Conservation (phyloP, 2,797 vertebrate species). For the Periophthalmus magnuspinnatus region DNA sequence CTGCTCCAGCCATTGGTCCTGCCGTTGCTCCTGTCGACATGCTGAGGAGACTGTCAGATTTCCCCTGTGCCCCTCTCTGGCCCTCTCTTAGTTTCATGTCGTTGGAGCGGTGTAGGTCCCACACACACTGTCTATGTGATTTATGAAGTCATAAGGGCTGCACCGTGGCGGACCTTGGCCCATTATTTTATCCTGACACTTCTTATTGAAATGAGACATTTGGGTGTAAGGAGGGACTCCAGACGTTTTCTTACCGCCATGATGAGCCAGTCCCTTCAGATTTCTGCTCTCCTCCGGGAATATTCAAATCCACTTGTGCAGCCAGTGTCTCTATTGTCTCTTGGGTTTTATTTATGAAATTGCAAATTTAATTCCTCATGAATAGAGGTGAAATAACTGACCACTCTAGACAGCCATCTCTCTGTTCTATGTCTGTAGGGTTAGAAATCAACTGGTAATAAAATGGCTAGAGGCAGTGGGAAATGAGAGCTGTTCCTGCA, state of each 20-base stretch:
- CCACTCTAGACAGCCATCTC: slow-evolving; percentile 9
- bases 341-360: slow-evolving; percentile 55
- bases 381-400: slow-evolving; percentile 17
- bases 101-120: slow-evolving; percentile 64
- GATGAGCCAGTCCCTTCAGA: slow-evolving; percentile 43
- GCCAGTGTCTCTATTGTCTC: slow-evolving; percentile 38
- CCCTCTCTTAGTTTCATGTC: slow-evolving; percentile 72
- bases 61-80: slow-evolving; percentile 75
- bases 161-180: slow-evolving; percentile 70
- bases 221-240: slow-evolving; percentile 61
- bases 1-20: too few species aligned
- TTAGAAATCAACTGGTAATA: slow-evolving; percentile 9
- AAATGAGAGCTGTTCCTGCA: not conserved
- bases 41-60: slow-evolving; percentile 80
- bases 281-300: slow-evolving; percentile 41
- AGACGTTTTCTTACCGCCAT: slow-evolving; percentile 39
- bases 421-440: slow-evolving; percentile 1
- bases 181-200: slow-evolving; percentile 81
- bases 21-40: slow-evolving; percentile 61
- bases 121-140: slow-evolving; percentile 80
- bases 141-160: slow-evolving; percentile 81
- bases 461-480: not conserved
- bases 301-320: slow-evolving; percentile 53
- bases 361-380: slow-evolving; percentile 44
- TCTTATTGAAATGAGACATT: slow-evolving; percentile 84